Base-by-base conservation (phyloP, 2,797 vertebrate genomes). In the Acanthornis magna region DNA sequence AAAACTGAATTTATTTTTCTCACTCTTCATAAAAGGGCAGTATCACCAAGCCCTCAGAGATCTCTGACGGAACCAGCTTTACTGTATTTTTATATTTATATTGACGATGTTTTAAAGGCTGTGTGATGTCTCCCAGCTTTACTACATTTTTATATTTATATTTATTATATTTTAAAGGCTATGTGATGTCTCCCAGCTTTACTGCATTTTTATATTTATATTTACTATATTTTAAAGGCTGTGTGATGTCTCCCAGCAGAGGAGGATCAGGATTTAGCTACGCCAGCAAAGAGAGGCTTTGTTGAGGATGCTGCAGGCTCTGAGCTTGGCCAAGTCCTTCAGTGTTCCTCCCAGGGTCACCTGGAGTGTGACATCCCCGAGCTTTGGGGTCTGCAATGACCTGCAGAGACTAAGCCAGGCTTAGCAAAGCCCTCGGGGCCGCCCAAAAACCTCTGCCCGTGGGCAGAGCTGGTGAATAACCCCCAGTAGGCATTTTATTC, bases 11-110 rank as follows among this genome's bases (percentile, higher is more conserved):
- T 7, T 29, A 2, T 82, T 93, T 82, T 72, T 48, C 23, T 72
- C 21, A 2, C 11, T 36, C 5, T 47, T 50, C 58, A 0, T 23
- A 13, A 26, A 76, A 62, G 25, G 26, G 6, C 20, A 30, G 3
- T 1, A 9, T 5, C 20, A 34, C 26, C 77, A 73, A 78, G 51
- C 40, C 27, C 34, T 20, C 8, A 1, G 48, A 23, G 36, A 34
- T 13, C 18, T 25, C 26, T 53, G 50, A 20, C 11, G n/a, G 12
- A 13, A 36, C 40, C 68, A 60, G 10, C 19, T 87, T 40, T 21
- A 45, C 20, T 45, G 45, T 11, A 45, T 45, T 45, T 45, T 45
- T 45, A 21, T 45, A 45, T 45, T 45, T 45, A 45, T 45, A 48
- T 25, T 48, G 30, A 10, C 32, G 48, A 0, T 61, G 18, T 74